Evolutionary conservation across 2,888 invertebrate species (phyloP).

Genomic region (Sicus ferrugineus): DNA sequence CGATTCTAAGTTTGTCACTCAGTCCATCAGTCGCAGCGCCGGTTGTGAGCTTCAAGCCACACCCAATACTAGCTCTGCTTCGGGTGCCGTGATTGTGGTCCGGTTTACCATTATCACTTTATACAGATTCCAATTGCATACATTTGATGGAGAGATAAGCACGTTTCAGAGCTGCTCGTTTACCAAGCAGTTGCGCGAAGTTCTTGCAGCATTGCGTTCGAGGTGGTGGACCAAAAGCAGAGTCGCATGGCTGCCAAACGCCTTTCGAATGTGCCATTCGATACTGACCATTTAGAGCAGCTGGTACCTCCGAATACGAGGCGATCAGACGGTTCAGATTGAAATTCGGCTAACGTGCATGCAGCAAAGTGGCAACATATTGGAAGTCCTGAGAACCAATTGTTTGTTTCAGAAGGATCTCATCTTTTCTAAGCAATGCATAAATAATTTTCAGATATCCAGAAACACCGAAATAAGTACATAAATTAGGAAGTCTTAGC

Average conservation of each 20-base stretch:
- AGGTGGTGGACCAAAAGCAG: not conserved
- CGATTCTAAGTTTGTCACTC: no score
- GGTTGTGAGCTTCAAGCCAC: not conserved
- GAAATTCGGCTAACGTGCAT: not conserved
- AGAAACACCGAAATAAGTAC: no score
- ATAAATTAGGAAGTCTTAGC: no score
- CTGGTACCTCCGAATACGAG: not conserved
- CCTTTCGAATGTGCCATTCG: constrained; percentile 7
- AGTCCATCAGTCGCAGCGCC: no score
- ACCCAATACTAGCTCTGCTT: not conserved
- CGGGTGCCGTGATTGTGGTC: not conserved
- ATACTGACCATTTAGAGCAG: not conserved
- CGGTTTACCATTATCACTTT: not conserved
- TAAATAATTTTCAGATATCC: no score
- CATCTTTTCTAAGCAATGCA: no score
- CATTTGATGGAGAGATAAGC: not conserved
- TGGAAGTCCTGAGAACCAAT: no score
- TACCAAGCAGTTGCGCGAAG: not conserved
- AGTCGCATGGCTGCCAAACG: constrained; percentile 8
- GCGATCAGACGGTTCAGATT: not conserved
- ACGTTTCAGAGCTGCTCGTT: not conserved
- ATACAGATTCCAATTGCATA: not conserved
- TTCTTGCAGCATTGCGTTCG: constrained; percentile 2
- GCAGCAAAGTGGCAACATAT: no score
- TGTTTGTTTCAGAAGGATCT: no score